Conservation (phyloP, 2,797 vertebrate species). For the Sparidentex hasta region DNA sequence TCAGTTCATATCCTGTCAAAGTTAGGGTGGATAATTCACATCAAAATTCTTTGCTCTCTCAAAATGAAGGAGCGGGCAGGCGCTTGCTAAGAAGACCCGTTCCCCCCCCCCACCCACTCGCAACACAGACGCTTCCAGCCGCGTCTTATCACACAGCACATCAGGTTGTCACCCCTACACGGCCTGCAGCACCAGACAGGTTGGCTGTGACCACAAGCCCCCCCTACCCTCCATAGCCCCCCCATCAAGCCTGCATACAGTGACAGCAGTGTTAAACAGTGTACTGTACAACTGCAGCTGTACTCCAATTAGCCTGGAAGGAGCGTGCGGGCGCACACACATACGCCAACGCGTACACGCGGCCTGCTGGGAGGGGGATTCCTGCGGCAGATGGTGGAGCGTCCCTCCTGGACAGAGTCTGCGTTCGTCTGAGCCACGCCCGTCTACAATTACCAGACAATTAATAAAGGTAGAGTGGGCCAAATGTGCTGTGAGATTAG, state of each 20-base stretch:
- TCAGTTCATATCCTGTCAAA: neutral
- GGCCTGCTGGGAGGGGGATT: constrained; percentile 80
- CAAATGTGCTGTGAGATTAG: neutral
- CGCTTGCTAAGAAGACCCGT: neutral
- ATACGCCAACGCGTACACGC: constrained; percentile 28
- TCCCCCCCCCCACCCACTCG: neutral
- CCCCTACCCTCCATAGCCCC: constrained; percentile 17
- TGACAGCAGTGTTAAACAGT: constrained; percentile 58
- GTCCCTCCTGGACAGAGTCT: constrained; percentile 78
- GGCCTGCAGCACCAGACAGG: constrained; percentile 17
- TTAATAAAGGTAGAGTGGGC: constrained; percentile 53
- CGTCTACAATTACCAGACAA: constrained; percentile 60
- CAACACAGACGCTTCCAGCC: neutral
- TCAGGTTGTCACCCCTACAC: constrained; percentile 11
- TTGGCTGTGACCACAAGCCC: constrained; percentile 33
- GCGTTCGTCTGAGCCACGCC: constrained; percentile 74
- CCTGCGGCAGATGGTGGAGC: constrained; percentile 84
- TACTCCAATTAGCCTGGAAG: constrained; percentile 76
- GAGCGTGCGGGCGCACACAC: constrained; percentile 31
- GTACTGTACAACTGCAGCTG: constrained; percentile 64
- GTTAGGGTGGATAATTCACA: neutral
- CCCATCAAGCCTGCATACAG: constrained; percentile 43
- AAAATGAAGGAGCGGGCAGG: neutral
- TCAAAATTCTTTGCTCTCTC: neutral
- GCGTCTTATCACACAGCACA: constrained; percentile 25